Conservation (phyloP, 1,140 invertebrate genomes). For the Drosophila arizonae region DNA sequence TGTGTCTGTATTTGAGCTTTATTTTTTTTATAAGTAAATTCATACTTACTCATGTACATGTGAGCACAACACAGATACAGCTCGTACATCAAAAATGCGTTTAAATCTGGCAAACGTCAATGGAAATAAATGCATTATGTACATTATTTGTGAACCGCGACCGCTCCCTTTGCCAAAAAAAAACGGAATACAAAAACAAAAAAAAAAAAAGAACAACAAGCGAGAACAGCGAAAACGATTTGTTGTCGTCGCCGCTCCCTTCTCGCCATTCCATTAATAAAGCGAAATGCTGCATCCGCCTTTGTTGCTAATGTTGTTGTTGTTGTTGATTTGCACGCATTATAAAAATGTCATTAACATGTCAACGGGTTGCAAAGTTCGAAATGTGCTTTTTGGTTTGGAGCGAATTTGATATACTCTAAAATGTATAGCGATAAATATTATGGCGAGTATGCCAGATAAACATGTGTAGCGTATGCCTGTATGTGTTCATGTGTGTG, state of each 20-base stretch:
- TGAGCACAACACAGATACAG: constrained; percentile 42
- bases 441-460: constrained; percentile 5
- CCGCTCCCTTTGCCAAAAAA: constrained; percentile 72
- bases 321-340: constrained; percentile 49
- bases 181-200: background rate
- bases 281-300: constrained; percentile 73
- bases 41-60: constrained; percentile 32
- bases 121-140: constrained; percentile 70
- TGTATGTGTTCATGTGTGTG: background rate
- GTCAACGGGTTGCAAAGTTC: constrained; percentile 73
- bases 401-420: constrained; percentile 29
- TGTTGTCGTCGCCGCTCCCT: constrained; percentile 48
- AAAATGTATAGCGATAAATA: constrained; percentile 27
- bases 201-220: background rate
- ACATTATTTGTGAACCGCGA: constrained; percentile 36
- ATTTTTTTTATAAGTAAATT: constrained; percentile 33
- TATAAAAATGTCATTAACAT: constrained; percentile 80
- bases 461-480: background rate
- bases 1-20: constrained; percentile 4
- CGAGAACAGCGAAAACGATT: constrained; percentile 56
- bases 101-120: constrained; percentile 76
- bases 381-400: constrained; percentile 24
- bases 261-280: constrained; percentile 68
- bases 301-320: constrained; percentile 55
- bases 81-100: constrained; percentile 76